Percentiles rank a stretch among this genome's conserved stretches.
Conservation (phyloP, 2,888 invertebrate species). For the Eremobia ochroleuca region DNA sequence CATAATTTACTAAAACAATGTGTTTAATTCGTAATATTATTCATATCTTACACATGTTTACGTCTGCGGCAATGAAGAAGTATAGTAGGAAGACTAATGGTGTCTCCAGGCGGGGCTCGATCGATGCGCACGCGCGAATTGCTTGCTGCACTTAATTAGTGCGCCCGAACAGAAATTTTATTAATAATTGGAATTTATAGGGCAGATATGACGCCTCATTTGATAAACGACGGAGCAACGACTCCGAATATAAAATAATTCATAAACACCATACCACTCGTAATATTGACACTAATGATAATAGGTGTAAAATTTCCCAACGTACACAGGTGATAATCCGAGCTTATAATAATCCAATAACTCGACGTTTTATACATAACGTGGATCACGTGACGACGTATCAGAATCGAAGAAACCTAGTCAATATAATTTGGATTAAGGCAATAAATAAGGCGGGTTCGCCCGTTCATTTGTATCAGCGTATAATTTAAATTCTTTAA, state of each 20-base stretch:
- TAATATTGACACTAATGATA: conserved; percentile 57
- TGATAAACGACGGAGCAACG: conserved; percentile 77
- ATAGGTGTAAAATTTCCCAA: conserved; percentile 62
- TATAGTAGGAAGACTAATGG: conserved; percentile 84
- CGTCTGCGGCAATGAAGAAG: conserved; percentile 69
- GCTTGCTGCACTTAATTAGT: conserved; percentile 87
- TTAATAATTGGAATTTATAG: conserved; percentile 86
- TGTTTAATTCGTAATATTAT: conserved; percentile 25
- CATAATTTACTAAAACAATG: conserved; percentile 9
- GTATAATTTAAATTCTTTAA: conserved; percentile 91
- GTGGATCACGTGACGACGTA: conserved; percentile 85
- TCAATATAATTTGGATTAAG: conserved; percentile 90
- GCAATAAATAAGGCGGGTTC: conserved; percentile 89
- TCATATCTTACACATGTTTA: conserved; percentile 58
- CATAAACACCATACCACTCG: conserved; percentile 48
- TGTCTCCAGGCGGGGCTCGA: conserved; percentile 84
- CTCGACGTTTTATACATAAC: conserved; percentile 56
- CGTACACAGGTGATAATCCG: conserved; percentile 63
- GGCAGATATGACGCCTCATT: conserved; percentile 72
- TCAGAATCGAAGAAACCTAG: conserved; percentile 85
- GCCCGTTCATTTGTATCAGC: conserved; percentile 90
- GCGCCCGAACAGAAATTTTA: conserved; percentile 84
- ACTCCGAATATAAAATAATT: conserved; percentile 66
- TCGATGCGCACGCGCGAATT: conserved; percentile 86
- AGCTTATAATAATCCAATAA: conserved; percentile 64